These are phyloP conservation scores for Agriopis leucophaearia DNA, from an alignment of 2,888 invertebrate species.

Conservation along the genomic window DNA sequence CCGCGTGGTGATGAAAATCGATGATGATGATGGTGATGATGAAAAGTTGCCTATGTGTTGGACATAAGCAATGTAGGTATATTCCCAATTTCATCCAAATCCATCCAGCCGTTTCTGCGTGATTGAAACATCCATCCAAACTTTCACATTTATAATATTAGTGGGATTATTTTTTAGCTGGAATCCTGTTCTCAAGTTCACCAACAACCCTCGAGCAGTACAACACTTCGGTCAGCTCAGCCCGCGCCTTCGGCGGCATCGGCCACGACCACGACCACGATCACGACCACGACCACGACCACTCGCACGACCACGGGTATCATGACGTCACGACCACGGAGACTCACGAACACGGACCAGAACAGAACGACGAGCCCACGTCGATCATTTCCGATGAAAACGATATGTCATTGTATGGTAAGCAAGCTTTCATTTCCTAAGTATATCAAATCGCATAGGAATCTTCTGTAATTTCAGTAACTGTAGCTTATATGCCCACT, in stretches of 20 bases:
- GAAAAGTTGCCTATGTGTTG: no score
- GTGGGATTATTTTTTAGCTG: conserved; percentile 87
- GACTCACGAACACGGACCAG: conserved; percentile 54
- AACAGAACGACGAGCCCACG: conserved; percentile 63
- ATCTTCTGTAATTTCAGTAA: no score
- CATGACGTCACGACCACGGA: conserved; percentile 47
- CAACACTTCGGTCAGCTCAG: conserved; percentile 82
- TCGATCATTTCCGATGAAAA: conserved; percentile 64
- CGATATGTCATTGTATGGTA: conserved; percentile 87
- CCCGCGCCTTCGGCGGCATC: conserved; percentile 87
- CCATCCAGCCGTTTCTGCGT: no score
- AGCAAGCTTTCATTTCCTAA: conserved; percentile 43
- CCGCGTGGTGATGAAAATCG: no score
- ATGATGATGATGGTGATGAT: no score
- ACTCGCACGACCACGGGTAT: conserved; percentile 51
- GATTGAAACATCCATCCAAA: no score
- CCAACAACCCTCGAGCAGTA: conserved; percentile 86
- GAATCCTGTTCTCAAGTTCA: conserved; percentile 89
- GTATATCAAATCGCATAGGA: no score
- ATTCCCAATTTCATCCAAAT: no score
- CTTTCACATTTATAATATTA: no score
- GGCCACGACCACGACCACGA: conserved; percentile 57
- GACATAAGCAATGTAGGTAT: no score
- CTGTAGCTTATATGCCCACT: no score
- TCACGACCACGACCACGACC: conserved; percentile 54